Base-by-base conservation (phyloP, 2,797 vertebrate species). In the Holocentrus rufus region DNA sequence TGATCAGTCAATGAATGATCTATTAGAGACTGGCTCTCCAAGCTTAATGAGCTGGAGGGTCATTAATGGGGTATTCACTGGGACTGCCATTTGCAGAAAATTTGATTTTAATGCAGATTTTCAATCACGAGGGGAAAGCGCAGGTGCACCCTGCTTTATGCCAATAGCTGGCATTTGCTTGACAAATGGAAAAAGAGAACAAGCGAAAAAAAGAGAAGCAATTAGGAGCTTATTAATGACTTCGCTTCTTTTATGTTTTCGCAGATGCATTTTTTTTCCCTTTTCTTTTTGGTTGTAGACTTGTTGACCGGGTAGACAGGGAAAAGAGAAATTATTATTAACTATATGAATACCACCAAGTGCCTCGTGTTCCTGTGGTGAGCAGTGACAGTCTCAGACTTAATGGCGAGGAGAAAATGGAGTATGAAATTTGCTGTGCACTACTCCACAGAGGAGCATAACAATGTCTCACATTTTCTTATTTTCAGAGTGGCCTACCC, bases 1-100 rank as follows among this genome's bases (percentile, higher is more conserved):
- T 63, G 60, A 87, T 83, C 77, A 77, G 76, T 78, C 86, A 74
- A 74, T 73, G 82, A 85, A 71, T 80, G 84, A 86, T 86, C 76
- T 66, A 86, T 83, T 76, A 72, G 65, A 42, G 62, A 55, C 57
- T 0, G 6, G 69, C 77, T 85, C 72, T 54, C 70, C 47, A 39
- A 54, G 83, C 54, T 55, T 73, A 83, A 80, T 80, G 85, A 86
- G 81, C 79, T 76, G 72, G 22, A 71, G 73, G 75, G 58, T 71
- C 23, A 15, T 81, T 87, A 87, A 88, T 77, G 69, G 70, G 78
- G 64, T 64, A 78, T 79, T 84, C 66, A 69, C 59, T 67, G 54
- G 52, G 68, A 88, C 81, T 13, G 64, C 60, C 53, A 71, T 83
- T 87, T 79, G 66, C 68, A 74, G 69, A 72, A 76, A 56, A 81